phyloP scores from a whole-genome alignment of 2,797 vertebrate genomes.

The Tachyglossus aculeatus region DNA sequence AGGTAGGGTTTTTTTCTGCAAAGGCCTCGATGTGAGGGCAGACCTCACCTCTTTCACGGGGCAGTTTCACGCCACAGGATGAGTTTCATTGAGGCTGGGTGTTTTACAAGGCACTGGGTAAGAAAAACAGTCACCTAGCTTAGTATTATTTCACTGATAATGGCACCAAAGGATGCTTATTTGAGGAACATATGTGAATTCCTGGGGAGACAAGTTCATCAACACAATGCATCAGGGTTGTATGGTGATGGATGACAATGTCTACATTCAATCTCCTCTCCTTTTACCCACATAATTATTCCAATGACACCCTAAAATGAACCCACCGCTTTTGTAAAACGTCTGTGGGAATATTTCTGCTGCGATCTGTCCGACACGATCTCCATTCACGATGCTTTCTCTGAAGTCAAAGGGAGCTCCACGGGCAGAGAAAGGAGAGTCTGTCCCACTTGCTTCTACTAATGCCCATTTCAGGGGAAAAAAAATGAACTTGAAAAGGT shows the following conservation, averaged over 20 bases:
- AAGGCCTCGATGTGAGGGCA: too few species aligned
- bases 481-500: conserved; percentile 5
- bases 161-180: too few species aligned
- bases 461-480: conserved; percentile 24
- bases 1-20: too few species aligned
- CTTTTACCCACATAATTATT: conserved; percentile 15
- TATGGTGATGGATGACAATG: conserved; percentile 15
- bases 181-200: too few species aligned
- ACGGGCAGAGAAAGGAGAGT: not conserved
- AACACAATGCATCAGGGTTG: too few species aligned
- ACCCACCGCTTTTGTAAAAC: conserved; percentile 11
- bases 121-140: too few species aligned
- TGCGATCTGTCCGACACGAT: conserved; percentile 1
- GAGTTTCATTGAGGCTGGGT: too few species aligned
- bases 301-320: conserved; percentile 11
- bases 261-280: not conserved
- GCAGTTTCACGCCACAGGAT: too few species aligned
- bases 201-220: too few species aligned
- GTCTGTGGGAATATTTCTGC: not conserved
- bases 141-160: too few species aligned
- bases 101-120: too few species aligned
- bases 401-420: not conserved
- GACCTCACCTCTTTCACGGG: too few species aligned
- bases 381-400: conserved; percentile 31
- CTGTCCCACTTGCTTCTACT: conserved; percentile 15